Conservation (phyloP, 2,888 invertebrate genomes). For the Chromoteleia sp. region DNA sequence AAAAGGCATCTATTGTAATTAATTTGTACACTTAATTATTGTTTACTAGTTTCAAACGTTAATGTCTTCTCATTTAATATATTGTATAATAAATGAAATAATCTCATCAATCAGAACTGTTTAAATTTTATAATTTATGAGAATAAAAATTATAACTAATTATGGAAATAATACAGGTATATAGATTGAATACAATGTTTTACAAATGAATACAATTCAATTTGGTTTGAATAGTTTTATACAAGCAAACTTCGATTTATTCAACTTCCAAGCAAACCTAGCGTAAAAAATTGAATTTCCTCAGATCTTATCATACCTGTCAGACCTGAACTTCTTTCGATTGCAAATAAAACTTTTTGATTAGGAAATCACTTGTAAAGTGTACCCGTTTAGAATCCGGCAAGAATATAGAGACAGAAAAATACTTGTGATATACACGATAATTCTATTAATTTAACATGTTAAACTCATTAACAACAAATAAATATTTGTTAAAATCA, state of each 20-base stretch:
- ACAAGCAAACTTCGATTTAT: not conserved
- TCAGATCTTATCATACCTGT: constrained; percentile 45
- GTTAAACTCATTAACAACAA: constrained; percentile 4
- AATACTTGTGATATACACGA: not conserved
- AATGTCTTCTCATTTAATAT: no score
- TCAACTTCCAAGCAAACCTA: constrained; percentile 12
- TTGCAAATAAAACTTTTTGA: constrained; percentile 43
- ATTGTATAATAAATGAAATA: no score
- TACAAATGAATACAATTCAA: no score
- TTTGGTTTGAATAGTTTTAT: not conserved
- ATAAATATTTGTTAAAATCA: not conserved
- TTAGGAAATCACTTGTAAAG: constrained; percentile 40
- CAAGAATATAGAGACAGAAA: constrained; percentile 13
- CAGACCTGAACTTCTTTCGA: constrained; percentile 54
- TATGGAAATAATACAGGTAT: no score
- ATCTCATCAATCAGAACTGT: no score
- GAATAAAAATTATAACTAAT: no score
- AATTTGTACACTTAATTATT: no score
- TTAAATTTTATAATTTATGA: no score
- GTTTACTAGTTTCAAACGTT: no score
- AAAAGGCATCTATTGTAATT: no score
- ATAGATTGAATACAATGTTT: no score
- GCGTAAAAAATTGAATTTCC: constrained; percentile 49
- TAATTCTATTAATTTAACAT: constrained; percentile 17
- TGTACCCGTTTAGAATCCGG: constrained; percentile 21